Evolutionary conservation across 1,140 invertebrate species (phyloP).

Genomic region (Cyrtorhinus lividipennis): DNA sequence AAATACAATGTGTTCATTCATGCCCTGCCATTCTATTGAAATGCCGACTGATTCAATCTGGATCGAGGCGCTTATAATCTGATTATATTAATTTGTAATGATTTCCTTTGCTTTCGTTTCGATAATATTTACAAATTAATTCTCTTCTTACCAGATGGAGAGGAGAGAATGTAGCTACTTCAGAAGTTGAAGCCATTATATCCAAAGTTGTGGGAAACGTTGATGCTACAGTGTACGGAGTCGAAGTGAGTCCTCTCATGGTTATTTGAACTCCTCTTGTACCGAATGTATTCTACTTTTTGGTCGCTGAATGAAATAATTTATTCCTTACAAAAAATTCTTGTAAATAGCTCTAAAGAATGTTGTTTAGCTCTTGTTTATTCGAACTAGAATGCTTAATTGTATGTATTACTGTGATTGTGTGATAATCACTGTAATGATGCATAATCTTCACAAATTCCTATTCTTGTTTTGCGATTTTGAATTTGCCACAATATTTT

Average conservation of each 20-base stretch:
- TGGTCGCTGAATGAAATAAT: background rate
- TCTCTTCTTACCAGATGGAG: conserved; percentile 47
- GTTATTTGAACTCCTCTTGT: background rate
- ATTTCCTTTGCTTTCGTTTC: too few relatives aligned
- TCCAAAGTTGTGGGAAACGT: conserved; percentile 59
- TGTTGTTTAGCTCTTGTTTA: background rate
- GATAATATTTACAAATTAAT: background rate
- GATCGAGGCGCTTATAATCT: too few relatives aligned
- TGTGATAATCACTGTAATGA: background rate
- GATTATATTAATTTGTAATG: too few relatives aligned
- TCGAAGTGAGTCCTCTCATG: conserved; percentile 56
- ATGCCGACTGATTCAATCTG: too few relatives aligned
- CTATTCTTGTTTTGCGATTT: background rate
- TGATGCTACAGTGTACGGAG: conserved; percentile 71
- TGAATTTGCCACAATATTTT: background rate
- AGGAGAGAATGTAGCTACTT: conserved; percentile 92
- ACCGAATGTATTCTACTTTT: background rate
- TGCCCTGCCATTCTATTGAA: too few relatives aligned
- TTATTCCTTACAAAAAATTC: conserved; percentile 7
- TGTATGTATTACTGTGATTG: background rate
- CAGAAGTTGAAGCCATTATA: conserved; percentile 88
- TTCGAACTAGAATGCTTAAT: background rate
- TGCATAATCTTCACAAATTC: too few relatives aligned
- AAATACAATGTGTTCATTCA: too few relatives aligned
- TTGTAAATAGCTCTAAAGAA: background rate